Conservation (phyloP, 2,797 vertebrate species). For the Petrocephalus sullivani region DNA sequence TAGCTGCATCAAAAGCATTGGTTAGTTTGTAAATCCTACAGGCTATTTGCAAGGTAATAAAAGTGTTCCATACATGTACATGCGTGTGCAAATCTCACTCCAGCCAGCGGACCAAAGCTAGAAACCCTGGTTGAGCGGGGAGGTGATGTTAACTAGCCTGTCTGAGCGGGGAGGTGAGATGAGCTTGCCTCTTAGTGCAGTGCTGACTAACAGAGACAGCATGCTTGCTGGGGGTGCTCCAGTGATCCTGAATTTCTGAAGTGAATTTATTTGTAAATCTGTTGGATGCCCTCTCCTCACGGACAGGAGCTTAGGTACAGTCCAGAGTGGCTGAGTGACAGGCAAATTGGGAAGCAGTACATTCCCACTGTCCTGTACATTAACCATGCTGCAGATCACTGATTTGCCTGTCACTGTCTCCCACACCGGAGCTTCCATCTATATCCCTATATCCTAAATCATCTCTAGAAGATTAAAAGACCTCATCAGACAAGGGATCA, state of each 20-base stretch:
- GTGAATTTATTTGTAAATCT: conserved; percentile 44
- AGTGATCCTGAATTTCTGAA: conserved; percentile 51
- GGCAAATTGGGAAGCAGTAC: background rate
- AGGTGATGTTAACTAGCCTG: background rate
- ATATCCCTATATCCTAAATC: conserved; percentile 11
- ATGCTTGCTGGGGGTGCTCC: conserved; percentile 28
- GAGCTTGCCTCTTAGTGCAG: background rate
- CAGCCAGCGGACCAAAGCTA: too few relatives aligned
- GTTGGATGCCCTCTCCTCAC: conserved; percentile 16
- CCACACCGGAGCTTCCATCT: conserved; percentile 39
- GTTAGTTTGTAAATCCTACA: too few relatives aligned
- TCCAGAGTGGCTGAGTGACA: background rate
- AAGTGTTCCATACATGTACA: too few relatives aligned
- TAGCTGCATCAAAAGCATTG: too few relatives aligned
- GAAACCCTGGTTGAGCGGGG: background rate
- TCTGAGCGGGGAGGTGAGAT: background rate
- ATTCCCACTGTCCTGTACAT: conserved; percentile 21
- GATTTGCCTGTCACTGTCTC: conserved; percentile 43
- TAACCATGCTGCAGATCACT: conserved; percentile 41
- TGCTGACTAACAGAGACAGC: conserved; percentile 16
- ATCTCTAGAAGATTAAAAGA: background rate
- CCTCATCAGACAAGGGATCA: background rate
- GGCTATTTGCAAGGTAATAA: too few relatives aligned
- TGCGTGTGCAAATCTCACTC: too few relatives aligned
- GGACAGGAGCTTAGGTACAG: conserved; percentile 34